Evolutionary conservation across 2,113 vertebrate species (phyloP), one percentile per base, ranked within the genome.

Genomic region (Paedocypris sp.): DNA sequence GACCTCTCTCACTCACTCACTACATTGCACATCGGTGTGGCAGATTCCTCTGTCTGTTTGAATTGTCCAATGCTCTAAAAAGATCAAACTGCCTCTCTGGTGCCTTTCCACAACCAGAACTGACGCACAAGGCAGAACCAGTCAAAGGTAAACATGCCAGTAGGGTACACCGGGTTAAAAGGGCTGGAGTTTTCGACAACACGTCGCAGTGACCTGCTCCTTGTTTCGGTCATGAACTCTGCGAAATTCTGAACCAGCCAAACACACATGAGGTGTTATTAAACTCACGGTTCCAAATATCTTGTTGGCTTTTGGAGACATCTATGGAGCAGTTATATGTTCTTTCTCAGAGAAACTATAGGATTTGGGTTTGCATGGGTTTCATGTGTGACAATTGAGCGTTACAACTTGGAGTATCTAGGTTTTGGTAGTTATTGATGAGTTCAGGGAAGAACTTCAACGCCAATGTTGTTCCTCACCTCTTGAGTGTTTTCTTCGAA

Each of bases 311-410:
- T 64, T 54, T 60, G 60, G 54, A 64, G 42, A 28, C 25, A 43
- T 31, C 22, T 58, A 18, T 31, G 43, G 15, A 56, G 29, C 4
- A 11, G 7, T 53, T 53, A 43, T 32, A 13, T 62, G 10, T 35
- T 31, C 23, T 31, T 51, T 31, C 28, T 51, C 39, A 12, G 13
- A 48, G 45, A 31, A 53, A 18, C 29, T 53, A 60, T 47, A 36
- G 31, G 54, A 71, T 60, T 43, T 38, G 41, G n/a, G n/a, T n/a
- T n/a, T 64, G 48, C 69, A 71, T 62, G 60, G 63, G 64, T 71
- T 71, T 71, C 64, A 71, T 71, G 67, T 67, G 64, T 71, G 19
- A 67, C 57, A 26, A 47, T 67, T 26, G 19, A 62, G n/a, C 32
- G 50, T 59, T 62, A 28, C 43, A 60, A 50, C 28, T 64, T 26